These are phyloP conservation scores for Himalopsyche phryganea DNA, from an alignment of 1,140 invertebrate species.

Conservation along the genomic window DNA sequence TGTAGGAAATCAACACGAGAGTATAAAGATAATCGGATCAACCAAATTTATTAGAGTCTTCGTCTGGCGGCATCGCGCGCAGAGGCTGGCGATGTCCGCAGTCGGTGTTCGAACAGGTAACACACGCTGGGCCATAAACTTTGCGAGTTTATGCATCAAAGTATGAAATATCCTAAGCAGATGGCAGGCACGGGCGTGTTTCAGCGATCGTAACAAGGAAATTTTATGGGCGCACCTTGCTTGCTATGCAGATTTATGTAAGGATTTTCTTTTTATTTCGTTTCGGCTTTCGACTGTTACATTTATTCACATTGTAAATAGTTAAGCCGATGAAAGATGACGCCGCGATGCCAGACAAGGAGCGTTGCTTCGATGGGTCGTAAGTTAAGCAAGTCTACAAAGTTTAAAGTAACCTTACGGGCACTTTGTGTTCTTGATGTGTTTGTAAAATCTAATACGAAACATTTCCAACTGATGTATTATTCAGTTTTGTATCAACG, in stretches of 20 bases:
- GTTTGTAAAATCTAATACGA: too few relatives aligned
- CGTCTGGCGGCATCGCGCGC: too few relatives aligned
- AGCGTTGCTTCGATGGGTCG: too few relatives aligned
- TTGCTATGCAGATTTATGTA: constrained; percentile 6
- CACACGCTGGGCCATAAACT: constrained; percentile 12
- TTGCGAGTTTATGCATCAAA: constrained; percentile 6
- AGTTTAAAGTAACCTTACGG: too few relatives aligned
- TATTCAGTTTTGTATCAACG: too few relatives aligned
- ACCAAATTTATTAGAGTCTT: constrained; percentile 6
- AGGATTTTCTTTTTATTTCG: constrained; percentile 3
- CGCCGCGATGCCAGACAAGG: too few relatives aligned
- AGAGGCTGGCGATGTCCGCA: not conserved
- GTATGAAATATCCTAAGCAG: not conserved
- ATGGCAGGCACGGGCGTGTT: constrained; percentile 4
- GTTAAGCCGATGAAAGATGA: too few relatives aligned
- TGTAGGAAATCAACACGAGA: constrained; percentile 4
- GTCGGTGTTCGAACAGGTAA: not conserved
- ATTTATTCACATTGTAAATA: too few relatives aligned
- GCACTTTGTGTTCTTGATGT: too few relatives aligned
- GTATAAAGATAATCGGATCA: constrained; percentile 6
- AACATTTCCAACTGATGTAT: too few relatives aligned
- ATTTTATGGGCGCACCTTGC: constrained; percentile 8
- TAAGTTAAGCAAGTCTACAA: too few relatives aligned
- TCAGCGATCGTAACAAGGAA: constrained; percentile 3
- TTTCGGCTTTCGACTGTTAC: constrained; percentile 1